Evolutionary conservation across 2,797 vertebrate species (phyloP).

Genomic region (Hydrophis major): DNA sequence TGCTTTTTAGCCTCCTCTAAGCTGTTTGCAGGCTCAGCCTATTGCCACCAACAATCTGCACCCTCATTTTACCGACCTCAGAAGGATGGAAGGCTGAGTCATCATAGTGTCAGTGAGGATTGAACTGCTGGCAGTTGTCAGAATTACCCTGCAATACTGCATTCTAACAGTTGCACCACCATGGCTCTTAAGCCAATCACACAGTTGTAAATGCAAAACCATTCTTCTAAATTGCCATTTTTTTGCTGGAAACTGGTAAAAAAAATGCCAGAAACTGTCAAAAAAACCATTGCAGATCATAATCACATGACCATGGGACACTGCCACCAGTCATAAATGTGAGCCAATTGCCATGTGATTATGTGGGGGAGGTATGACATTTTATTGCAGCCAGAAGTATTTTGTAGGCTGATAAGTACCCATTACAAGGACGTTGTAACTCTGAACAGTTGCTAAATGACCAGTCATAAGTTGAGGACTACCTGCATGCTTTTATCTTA

Average conservation of each 20-base stretch:
- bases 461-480: neutral
- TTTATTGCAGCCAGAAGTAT: neutral
- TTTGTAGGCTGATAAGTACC: neutral
- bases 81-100: neutral
- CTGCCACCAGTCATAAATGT: neutral
- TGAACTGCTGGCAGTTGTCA: neutral
- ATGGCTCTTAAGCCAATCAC: neutral
- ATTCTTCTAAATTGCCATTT: neutral
- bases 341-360: neutral
- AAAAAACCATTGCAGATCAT: neutral
- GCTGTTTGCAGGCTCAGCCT: neutral
- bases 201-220: neutral
- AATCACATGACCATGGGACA: neutral
- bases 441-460: neutral
- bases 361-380: neutral
- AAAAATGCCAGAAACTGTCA: neutral
- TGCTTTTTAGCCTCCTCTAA: neutral
- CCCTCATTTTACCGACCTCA: neutral
- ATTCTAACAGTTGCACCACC: neutral
- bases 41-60: neutral
- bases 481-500: neutral
- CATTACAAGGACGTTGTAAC: neutral
- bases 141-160: neutral
- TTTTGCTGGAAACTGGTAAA: neutral
- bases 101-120: neutral